These are phyloP conservation scores for Corynorhinus townsendii DNA, from an alignment of 2,113 vertebrate genomes.

Conservation along the genomic window DNA sequence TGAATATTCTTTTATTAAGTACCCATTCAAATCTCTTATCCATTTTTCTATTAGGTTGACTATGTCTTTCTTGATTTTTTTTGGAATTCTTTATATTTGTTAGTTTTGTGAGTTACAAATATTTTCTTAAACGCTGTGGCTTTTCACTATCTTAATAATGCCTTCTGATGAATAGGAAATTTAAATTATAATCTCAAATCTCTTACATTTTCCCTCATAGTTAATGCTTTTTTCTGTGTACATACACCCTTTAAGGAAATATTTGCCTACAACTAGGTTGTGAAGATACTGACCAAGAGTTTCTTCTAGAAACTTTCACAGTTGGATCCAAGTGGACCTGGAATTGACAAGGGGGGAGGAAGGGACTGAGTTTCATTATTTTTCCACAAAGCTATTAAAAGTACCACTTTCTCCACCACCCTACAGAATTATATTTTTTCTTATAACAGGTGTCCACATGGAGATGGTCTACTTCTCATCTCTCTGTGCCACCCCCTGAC, in stretches of 20 bases:
- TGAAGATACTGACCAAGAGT: neutral
- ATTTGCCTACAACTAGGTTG: neutral
- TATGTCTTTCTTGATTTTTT: neutral
- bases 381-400: neutral
- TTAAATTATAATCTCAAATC: neutral
- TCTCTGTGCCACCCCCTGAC: neutral
- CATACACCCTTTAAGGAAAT: neutral
- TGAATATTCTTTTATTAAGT: neutral
- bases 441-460: neutral
- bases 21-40: neutral
- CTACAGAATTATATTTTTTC: neutral
- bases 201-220: neutral
- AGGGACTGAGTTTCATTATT: neutral
- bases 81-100: neutral
- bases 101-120: neutral
- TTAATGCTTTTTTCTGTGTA: neutral
- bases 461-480: neutral
- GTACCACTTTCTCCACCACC: neutral
- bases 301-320: neutral
- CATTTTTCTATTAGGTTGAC: neutral
- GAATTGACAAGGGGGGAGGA: neutral
- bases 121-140: neutral
- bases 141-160: neutral
- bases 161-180: neutral
- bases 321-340: neutral